phyloP scores from a whole-genome alignment of 2,888 invertebrate genomes.

The Alentia gelatinosa region DNA sequence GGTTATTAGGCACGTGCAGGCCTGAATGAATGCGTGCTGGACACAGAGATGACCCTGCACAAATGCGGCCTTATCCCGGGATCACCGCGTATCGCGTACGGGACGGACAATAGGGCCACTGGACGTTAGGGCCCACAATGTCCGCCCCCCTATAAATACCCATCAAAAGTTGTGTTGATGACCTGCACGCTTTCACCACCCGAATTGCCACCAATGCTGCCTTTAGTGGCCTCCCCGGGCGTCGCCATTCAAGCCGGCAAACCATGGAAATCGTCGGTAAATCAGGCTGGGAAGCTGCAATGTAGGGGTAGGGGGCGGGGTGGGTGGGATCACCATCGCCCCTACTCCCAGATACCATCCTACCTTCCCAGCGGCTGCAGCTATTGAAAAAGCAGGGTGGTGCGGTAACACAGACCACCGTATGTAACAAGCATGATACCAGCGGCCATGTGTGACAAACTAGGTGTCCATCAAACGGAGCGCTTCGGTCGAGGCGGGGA shows the following conservation, averaged over 20 bases:
- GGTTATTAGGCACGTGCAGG: background rate
- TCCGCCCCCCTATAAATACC: background rate
- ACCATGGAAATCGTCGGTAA: constrained; percentile 2
- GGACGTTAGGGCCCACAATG: background rate
- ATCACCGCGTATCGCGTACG: background rate
- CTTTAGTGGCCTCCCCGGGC: background rate
- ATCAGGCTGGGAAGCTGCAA: background rate
- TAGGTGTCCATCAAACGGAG: background rate
- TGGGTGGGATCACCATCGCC: background rate
- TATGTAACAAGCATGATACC: background rate
- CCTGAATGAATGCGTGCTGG: background rate
- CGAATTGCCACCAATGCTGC: background rate
- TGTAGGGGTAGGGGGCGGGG: background rate
- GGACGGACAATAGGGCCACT: background rate
- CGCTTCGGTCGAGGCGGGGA: background rate
- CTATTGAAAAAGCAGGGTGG: background rate
- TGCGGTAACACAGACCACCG: background rate
- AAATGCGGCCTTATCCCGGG: background rate
- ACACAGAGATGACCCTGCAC: background rate
- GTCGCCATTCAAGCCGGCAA: background rate
- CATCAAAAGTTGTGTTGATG: background rate
- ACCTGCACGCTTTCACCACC: background rate
- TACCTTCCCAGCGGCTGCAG: background rate
- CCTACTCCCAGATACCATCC: background rate
- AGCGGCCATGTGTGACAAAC: background rate